Evolutionary conservation across 2,888 invertebrate genomes (phyloP).

Genomic region (Euplagia quadripunctaria): DNA sequence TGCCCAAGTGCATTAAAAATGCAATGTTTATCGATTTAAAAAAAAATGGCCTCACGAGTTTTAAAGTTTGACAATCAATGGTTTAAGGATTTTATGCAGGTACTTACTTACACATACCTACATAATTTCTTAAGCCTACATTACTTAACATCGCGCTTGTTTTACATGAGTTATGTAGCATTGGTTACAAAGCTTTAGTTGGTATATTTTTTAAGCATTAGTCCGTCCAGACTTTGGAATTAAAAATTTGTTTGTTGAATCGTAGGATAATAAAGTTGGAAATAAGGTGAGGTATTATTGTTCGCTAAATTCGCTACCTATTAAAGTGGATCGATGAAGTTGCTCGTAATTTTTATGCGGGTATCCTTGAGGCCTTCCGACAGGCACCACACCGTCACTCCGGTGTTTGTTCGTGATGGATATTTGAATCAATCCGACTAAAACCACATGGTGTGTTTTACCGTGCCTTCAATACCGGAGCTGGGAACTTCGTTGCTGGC

Average conservation of each 20-base stretch:
- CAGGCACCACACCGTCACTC: too few species aligned
- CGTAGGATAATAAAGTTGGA: not conserved
- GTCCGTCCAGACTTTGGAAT: not conserved
- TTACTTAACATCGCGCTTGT: not conserved
- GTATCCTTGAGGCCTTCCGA: too few species aligned
- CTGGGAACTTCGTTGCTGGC: too few species aligned
- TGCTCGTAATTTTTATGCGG: not conserved
- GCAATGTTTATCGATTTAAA: too few species aligned
- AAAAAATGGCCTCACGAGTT: not conserved
- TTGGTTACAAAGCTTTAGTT: not conserved
- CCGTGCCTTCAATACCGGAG: too few species aligned
- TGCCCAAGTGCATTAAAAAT: too few species aligned
- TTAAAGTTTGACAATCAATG: not conserved
- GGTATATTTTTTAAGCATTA: not conserved
- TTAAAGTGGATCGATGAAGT: too few species aligned
- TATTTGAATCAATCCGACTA: too few species aligned
- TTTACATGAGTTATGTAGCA: not conserved
- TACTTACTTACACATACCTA: not conserved
- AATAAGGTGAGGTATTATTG: not conserved
- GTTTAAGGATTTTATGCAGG: not conserved
- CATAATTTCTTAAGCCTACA: not conserved
- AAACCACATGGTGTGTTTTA: too few species aligned
- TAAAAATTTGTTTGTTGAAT: not conserved
- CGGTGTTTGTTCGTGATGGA: too few species aligned
- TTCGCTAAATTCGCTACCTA: too few species aligned